Evolutionary conservation across 1,140 invertebrate genomes (phyloP).

Genomic region (Heliconius hewitsoni): DNA sequence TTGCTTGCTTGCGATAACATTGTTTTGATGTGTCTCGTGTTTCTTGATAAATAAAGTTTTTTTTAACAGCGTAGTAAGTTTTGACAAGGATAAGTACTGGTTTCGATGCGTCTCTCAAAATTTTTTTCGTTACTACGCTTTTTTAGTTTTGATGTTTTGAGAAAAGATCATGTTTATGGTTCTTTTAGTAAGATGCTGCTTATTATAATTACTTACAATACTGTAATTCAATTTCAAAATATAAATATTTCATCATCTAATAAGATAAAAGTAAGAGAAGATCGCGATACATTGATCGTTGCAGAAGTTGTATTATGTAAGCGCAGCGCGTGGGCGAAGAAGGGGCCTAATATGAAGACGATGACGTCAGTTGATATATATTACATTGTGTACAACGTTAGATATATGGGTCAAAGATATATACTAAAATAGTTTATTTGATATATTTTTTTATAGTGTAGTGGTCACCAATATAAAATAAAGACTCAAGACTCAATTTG

Average conservation of each 20-base stretch:
- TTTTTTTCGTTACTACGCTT: too few species aligned
- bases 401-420: neutral
- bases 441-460: too few species aligned
- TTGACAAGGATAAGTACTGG: too few species aligned
- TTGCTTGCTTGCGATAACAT: neutral
- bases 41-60: neutral
- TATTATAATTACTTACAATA: too few species aligned
- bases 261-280: neutral
- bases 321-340: neutral
- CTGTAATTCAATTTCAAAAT: too few species aligned
- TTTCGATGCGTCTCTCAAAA: too few species aligned
- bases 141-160: too few species aligned
- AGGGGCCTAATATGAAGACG: neutral
- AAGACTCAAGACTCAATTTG: too few species aligned
- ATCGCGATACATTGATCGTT: neutral
- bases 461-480: too few species aligned
- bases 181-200: too few species aligned
- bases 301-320: slow-evolving; percentile 2
- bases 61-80: too few species aligned
- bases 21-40: neutral
- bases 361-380: neutral
- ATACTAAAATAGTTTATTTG: neutral
- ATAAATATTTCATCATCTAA: neutral
- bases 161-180: too few species aligned
- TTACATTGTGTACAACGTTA: neutral